phyloP scores from a whole-genome alignment of 2,888 invertebrate species.

The Stramonita haemastoma region DNA sequence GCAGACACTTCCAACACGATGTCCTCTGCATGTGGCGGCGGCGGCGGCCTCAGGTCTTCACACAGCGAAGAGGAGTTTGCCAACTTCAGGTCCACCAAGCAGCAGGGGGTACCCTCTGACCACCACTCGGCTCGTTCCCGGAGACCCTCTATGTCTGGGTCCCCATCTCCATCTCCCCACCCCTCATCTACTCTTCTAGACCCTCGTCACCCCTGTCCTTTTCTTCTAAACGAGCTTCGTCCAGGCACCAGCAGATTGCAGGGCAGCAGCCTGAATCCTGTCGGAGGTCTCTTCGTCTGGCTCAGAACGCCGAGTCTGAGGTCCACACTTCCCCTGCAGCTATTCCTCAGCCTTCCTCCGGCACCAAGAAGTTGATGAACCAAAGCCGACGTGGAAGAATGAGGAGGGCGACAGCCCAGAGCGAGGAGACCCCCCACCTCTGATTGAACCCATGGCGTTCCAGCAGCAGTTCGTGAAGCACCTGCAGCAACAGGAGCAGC shows the following conservation, averaged over 20 bases:
- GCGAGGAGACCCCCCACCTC: not conserved
- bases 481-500: conserved; percentile 3
- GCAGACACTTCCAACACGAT: not conserved
- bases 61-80: not conserved
- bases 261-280: not conserved
- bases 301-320: not conserved
- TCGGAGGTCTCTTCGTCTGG: not conserved
- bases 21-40: not conserved
- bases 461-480: conserved; percentile 30
- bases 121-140: not conserved
- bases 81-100: not conserved
- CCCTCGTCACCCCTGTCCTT: not conserved
- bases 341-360: not conserved
- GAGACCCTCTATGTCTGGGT: not conserved
- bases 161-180: conserved; percentile 20
- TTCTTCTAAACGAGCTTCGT: not conserved
- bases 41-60: not conserved
- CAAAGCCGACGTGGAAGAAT: not conserved
- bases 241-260: not conserved
- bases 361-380: not conserved
- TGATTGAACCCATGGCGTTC: conserved; percentile 19
- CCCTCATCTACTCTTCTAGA: not conserved
- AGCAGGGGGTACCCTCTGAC: not conserved
- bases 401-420: not conserved
- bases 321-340: not conserved